A percentile compares a stretch with the other conserved stretches of the same genome.
Conservation (phyloP, 2,113 vertebrate genomes). For the Pithys albifrons region DNA sequence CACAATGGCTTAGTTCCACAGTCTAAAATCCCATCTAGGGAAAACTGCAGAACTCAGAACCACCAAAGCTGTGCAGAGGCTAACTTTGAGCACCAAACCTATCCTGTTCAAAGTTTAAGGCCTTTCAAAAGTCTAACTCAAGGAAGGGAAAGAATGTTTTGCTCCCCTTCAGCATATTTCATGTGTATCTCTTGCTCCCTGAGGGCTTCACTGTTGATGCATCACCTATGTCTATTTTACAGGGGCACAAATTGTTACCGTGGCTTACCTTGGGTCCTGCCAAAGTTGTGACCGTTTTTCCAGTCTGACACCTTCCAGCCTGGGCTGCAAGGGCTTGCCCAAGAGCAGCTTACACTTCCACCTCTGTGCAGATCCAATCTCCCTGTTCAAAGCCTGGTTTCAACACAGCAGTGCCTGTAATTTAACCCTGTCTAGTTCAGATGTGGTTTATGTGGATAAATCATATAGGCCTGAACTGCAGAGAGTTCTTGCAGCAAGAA, state of each 20-base stretch:
- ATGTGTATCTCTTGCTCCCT: background rate
- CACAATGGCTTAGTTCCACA: background rate
- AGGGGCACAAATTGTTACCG: background rate
- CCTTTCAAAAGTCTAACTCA: background rate
- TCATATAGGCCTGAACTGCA: background rate
- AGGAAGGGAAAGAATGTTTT: background rate
- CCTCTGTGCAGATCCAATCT: background rate
- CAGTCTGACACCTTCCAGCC: background rate
- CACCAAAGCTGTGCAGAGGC: background rate
- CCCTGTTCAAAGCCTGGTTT: background rate
- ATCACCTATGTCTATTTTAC: background rate
- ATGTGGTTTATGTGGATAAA: background rate
- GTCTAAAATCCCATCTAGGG: background rate
- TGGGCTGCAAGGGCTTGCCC: background rate
- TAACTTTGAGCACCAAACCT: background rate
- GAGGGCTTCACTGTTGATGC: background rate
- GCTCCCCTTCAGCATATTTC: background rate
- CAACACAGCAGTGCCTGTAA: background rate
- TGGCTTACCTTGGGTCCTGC: background rate
- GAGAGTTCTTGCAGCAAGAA: background rate
- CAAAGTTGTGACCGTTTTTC: background rate
- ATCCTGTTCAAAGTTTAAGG: background rate
- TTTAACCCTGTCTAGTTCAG: background rate
- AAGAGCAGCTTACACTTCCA: background rate
- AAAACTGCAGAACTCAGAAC: background rate